These are phyloP conservation scores for Girardinus metallicus DNA, from an alignment of 2,797 vertebrate genomes.

Conservation along the genomic window DNA sequence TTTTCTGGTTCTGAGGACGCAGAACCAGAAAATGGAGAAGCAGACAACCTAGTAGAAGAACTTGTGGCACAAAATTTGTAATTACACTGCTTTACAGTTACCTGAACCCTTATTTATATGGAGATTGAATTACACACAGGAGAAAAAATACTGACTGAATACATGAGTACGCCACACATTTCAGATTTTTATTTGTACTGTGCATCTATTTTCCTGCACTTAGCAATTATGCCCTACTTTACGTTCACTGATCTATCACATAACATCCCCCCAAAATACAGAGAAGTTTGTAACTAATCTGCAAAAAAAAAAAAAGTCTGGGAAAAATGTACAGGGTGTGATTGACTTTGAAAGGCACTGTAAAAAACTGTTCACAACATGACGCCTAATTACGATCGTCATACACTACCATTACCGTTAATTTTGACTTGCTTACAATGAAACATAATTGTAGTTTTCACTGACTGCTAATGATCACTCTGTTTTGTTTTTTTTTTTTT, in stretches of 20 bases:
- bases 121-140: too few species aligned
- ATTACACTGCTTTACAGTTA: too few species aligned
- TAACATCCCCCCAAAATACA: neutral
- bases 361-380: constrained; percentile 2
- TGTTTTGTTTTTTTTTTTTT: constrained; percentile 11
- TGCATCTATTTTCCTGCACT: neutral
- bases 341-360: neutral
- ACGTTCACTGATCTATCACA: neutral
- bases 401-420: neutral
- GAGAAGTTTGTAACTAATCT: neutral
- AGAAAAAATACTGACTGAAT: too few species aligned
- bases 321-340: neutral
- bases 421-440: neutral
- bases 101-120: too few species aligned
- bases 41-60: too few species aligned
- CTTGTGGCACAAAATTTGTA: too few species aligned
- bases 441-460: neutral
- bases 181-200: neutral
- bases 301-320: too few species aligned
- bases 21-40: too few species aligned
- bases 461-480: constrained; percentile 17
- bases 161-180: neutral
- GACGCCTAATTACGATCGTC: neutral
- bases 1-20: too few species aligned
- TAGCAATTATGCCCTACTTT: neutral